Percentiles rank a stretch among this genome's conserved stretches.
These are phyloP conservation scores for Siniperca undulata DNA, from an alignment of 2,797 vertebrate species.

Conservation along the genomic window DNA sequence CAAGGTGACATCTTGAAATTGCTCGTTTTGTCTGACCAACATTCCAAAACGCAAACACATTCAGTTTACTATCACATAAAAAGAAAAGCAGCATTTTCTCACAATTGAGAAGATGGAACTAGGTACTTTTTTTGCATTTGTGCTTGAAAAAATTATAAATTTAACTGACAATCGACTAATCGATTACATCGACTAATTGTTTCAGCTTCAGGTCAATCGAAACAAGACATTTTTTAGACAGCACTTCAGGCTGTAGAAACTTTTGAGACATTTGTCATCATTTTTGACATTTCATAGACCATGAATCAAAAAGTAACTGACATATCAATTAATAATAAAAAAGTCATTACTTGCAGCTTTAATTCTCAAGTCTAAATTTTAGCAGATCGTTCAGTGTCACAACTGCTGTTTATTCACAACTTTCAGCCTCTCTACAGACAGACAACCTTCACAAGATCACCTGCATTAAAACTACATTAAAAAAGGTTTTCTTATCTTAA, in stretches of 20 bases:
- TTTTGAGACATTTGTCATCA: neutral
- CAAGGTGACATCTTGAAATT: neutral
- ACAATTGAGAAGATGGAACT: neutral
- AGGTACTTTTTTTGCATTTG: neutral
- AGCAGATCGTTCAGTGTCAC: slow-evolving; percentile 15
- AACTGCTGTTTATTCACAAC: neutral
- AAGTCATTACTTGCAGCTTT: neutral
- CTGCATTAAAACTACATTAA: slow-evolving; percentile 36
- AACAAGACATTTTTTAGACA: neutral
- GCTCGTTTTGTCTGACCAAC: neutral
- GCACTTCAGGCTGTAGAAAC: neutral
- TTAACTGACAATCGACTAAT: no score
- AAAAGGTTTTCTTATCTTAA: slow-evolving; percentile 49
- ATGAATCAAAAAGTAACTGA: neutral
- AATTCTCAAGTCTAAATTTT: neutral
- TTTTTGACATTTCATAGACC: neutral
- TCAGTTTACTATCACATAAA: neutral
- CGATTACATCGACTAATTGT: neutral
- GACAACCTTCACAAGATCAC: slow-evolving; percentile 35
- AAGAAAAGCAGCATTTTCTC: neutral
- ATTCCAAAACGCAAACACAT: neutral
- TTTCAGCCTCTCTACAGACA: neutral
- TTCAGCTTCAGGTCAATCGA: neutral
- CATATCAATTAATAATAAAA: neutral
- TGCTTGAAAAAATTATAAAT: neutral